A percentile compares a stretch with the other conserved stretches of the same genome.
Conservation (phyloP, 2,888 invertebrate species). For the Atrina japonica region DNA sequence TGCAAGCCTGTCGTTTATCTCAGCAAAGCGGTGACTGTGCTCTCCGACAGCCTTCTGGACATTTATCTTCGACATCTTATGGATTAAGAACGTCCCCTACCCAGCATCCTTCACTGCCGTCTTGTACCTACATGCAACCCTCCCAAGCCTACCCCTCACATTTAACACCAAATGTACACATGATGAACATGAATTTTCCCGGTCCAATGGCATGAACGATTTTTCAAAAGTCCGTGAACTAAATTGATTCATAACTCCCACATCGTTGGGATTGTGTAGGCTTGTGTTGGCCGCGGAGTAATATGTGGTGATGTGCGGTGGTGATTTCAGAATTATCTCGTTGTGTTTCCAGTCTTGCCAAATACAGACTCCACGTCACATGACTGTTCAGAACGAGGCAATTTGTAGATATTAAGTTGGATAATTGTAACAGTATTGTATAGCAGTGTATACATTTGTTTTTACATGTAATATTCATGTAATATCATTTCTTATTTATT, state of each 20-base stretch:
- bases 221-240: too few species aligned
- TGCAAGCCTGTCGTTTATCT: conserved; percentile 66
- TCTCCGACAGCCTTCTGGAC: conserved; percentile 59
- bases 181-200: conserved; percentile 78
- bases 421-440: conserved; percentile 13
- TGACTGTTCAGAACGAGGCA: too few species aligned
- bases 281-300: too few species aligned
- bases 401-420: too few species aligned
- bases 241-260: too few species aligned
- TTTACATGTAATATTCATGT: not conserved
- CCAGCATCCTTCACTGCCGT: conserved; percentile 69
- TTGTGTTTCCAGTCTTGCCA: too few species aligned
- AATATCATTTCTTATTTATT: too few species aligned
- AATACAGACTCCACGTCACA: too few species aligned
- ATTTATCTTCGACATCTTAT: conserved; percentile 63
- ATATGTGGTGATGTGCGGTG: too few species aligned
- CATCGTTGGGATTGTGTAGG: too few species aligned
- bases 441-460: conserved; percentile 16
- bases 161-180: conserved; percentile 72
- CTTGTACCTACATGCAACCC: conserved; percentile 78
- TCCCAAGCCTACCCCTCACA: conserved; percentile 72
- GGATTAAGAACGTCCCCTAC: conserved; percentile 65
- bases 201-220: conserved; percentile 71
- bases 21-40: conserved; percentile 67
- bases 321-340: too few species aligned